Evolutionary conservation across 2,797 vertebrate genomes (phyloP), one percentile per base, ranked within the genome.

Genomic region (Oreonectes daqikongensis): DNA sequence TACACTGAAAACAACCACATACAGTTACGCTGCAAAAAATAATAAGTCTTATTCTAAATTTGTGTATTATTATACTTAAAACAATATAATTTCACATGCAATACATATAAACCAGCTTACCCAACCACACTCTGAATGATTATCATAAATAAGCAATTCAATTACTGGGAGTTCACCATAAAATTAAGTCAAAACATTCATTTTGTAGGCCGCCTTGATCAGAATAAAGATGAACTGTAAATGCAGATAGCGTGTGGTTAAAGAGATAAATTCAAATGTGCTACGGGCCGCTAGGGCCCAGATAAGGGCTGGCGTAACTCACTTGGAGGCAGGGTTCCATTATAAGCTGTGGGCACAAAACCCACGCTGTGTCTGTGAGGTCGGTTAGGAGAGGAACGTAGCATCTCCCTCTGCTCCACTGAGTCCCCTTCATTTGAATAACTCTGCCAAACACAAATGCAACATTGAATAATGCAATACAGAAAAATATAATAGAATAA

Each of bases 311-410:
- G 40, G 64, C 64, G 64, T 64, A 75, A 90, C 96, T 93, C 83
- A 98, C 96, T 96, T 50, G 94, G 92, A 86, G 96, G 94, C 64
- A 95, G 86, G 80, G 86, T 88, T 79, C 93, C 92, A 11, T 93
- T 88, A 75, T 95, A 96, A 30, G 94, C 84, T 0, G 93, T 86
- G 71, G 94, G 88, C 77, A 93, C 90, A 61, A 96, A 96, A 72
- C 94, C 93, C n/a, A 95, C 93, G 0, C 95, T 95, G 87, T 97
- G 95, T 79, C 95, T 88, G 20, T 93, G 91, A 17, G 95, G 91
- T 64, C 95, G 94, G 82, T 93, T 95, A 0, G 96, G 96, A 14
- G 96, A 95, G 82, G 96, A 97, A 0, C 92, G 91, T 38, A 94
- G 88, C 93, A 95, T 93, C 69, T 98, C 96, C 81, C 95, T 92